These are phyloP conservation scores for Vespertilio murinus DNA, from an alignment of 2,797 vertebrate species.

Conservation along the genomic window DNA sequence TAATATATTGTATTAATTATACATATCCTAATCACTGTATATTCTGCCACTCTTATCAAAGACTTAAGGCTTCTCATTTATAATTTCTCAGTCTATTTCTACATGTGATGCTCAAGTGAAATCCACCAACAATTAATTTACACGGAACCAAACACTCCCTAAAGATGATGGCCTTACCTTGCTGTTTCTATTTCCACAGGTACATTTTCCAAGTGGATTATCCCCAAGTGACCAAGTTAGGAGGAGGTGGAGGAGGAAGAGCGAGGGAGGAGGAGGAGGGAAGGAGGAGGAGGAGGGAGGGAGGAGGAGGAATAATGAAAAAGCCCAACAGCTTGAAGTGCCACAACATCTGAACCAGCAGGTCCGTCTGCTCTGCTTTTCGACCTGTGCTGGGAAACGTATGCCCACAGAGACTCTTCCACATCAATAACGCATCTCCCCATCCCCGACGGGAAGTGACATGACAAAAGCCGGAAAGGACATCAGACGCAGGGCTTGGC, in stretches of 20 bases:
- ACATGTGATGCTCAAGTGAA: neutral
- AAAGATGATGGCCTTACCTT: conserved; percentile 44
- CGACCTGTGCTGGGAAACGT: conserved; percentile 39
- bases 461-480: conserved; percentile 89
- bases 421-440: conserved; percentile 81
- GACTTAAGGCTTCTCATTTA: neutral
- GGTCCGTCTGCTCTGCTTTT: conserved; percentile 21
- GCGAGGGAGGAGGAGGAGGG: too few species aligned
- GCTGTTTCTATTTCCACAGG: conserved; percentile 65
- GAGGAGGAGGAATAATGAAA: neutral
- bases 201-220: conserved; percentile 64
- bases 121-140: neutral
- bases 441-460: conserved; percentile 83
- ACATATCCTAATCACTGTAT: accelerated
- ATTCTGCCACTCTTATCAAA: accelerated
- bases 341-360: accelerated
- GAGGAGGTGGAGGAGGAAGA: neutral
- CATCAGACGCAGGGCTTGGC: conserved; percentile 86
- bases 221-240: conserved; percentile 50
- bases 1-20: neutral
- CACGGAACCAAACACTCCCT: conserved; percentile 47
- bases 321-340: neutral
- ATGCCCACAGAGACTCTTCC: conserved; percentile 80
- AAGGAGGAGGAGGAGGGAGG: neutral
- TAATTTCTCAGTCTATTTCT: neutral